Evolutionary conservation across 2,113 vertebrate species (phyloP), one percentile per base, ranked within the genome.

Genomic region (Polypterus senegalus): DNA sequence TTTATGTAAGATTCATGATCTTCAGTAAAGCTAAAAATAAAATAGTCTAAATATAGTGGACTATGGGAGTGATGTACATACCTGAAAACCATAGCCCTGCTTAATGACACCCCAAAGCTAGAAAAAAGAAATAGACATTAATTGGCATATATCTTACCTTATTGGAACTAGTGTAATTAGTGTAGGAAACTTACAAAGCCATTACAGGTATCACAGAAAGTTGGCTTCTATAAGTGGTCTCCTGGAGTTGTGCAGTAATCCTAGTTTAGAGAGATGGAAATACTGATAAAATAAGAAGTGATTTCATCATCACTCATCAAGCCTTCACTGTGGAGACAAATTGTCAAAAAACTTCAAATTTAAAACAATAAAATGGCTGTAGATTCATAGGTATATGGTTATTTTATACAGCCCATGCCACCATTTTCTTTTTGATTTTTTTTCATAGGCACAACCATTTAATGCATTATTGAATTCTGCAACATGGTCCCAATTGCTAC

Each of bases 61-160:
- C 27, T 27, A 27, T 27, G 2, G 27, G 27, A 27, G 27, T 2
- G n/a, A 4, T 10, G 3, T 65, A 59, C 65, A 77, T 66, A 94
- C 92, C 90, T 79, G 87, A 67, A 90, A 92, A 60, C 89, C 85
- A 74, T 88, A 94, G 54, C 91, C 91, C 71, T 89, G 87, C 63
- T 92, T 95, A 70, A 83, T 87, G 69, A 92, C 86, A 6, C 89
- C 90, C 90, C 88, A 92, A 46, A 95, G 74, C 91, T 94, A 65
- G 46, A 45, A 76, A 72, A 49, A 71, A 69, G 53, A 53, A 48
- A 69, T 3, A 60, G 5, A 49, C 10, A 43, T 11, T 11, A 43
- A 57, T 7, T 43, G 9, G 4, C 4, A 3, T 8, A 8, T 53
- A 10, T 53, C 7, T 2, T 5, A 10, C 46, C 46, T 5, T 4